Conservation (phyloP, 2,113 vertebrate genomes). For the Gavialis gangeticus region DNA sequence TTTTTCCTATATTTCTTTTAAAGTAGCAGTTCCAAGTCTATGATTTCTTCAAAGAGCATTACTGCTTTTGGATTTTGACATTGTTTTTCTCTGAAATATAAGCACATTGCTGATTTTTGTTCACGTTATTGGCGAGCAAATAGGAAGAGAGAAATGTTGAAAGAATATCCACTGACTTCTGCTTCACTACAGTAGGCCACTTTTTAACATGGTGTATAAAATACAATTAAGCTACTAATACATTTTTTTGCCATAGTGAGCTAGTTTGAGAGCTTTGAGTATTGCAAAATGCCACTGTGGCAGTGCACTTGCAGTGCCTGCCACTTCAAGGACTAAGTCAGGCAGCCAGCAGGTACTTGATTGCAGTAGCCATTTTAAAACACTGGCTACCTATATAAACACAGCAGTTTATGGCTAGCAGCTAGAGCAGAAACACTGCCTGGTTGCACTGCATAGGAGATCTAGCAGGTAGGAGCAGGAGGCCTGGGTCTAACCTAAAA, state of each 20-base stretch:
- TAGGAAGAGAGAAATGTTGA: background rate
- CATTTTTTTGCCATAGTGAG: background rate
- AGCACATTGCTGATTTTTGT: conserved; percentile 35
- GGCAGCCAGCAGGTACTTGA: too few relatives aligned
- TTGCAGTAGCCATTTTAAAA: too few relatives aligned
- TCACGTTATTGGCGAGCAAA: background rate
- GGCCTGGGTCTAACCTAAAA: too few relatives aligned
- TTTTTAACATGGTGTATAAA: conserved; percentile 10
- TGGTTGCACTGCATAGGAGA: too few relatives aligned
- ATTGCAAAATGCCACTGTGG: background rate
- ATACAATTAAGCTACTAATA: conserved; percentile 8
- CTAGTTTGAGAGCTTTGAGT: background rate
- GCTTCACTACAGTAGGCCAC: conserved; percentile 9
- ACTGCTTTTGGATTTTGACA: background rate
- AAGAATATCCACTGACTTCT: conserved; percentile 33
- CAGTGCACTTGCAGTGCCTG: too few relatives aligned
- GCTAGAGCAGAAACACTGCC: too few relatives aligned
- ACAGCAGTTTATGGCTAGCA: too few relatives aligned
- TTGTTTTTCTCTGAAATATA: background rate
- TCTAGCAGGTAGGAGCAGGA: too few relatives aligned
- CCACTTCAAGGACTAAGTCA: too few relatives aligned
- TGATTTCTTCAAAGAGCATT: conserved; percentile 58
- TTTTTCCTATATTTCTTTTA: conserved; percentile 51
- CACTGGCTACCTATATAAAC: too few relatives aligned
- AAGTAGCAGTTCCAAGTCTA: conserved; percentile 60